Base-by-base conservation (phyloP, 2,888 invertebrate genomes). In the Ornithoptera alexandrae region DNA sequence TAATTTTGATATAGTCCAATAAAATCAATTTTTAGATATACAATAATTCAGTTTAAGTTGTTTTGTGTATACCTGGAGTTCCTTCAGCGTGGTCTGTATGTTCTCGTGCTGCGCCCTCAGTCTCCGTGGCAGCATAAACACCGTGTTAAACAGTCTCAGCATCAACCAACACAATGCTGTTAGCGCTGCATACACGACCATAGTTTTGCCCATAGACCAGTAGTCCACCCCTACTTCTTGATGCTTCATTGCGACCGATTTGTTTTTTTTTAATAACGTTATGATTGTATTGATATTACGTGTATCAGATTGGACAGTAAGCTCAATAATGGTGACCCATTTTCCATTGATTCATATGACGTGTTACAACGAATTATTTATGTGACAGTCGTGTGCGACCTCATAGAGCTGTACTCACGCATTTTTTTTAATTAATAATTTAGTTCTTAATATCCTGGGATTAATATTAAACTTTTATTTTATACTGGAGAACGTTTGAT, bases 181-280 rank as follows among this genome's bases (percentile, higher is more conserved):
- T 63, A 96, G 81, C 0, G 90, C 90, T 62, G 94, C 88, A 78
- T 95, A 96, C 18, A 93, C 93, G 57, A 93, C 79, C 82, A 95
- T 94, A 0, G 94, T 93, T 78, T 93, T 93, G 0, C 93, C 84
- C 95, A 96, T 95, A 72, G 94, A 93, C 93, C 94, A 94, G 73
- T 94, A 93, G 81, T 96, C 95, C 50, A 96, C 94, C 30, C 92
- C 92, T 0, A 96, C 94, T 93, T 95, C 93, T 84, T 96, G 95
- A 73, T 93, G 86, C 81, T 94, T 94, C 95, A 95, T 95, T 78
- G 76, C 62, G 39, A 58, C 50, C 12, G 18, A 50, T 50, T 39
- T 39, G 39, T 1, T 39, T 39, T 8, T 39, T 3, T 30, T 30
- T 30, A 30, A 57, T 53, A n/a, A 8, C 22, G 12, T 46, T 18